Evolutionary conservation across 2,113 vertebrate genomes (phyloP), one percentile per base, ranked within the genome.

Genomic region (Prolemur simus): DNA sequence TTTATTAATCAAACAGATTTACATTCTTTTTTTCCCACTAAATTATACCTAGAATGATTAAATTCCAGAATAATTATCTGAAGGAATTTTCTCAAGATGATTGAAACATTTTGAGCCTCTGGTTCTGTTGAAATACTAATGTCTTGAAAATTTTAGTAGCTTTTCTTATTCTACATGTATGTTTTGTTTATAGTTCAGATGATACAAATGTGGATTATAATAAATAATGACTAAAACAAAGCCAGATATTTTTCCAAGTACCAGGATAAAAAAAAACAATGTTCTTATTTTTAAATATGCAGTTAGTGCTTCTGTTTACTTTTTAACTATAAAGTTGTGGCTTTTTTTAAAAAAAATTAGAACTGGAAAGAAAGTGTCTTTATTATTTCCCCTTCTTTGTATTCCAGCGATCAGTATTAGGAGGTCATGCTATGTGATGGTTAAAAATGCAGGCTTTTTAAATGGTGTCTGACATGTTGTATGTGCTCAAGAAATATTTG

Each of bases 1-100:
- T 58, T 91, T 95, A 86, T 96, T 97, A 60, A 25, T 96, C 86
- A 98, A 96, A 94, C 47, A 94, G 23, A 34, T 84, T 91, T 60
- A 29, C 54, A 89, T 63, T 76, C 23, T 54, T 92, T 11, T 96
- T 13, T 89, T 91, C 17, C 37, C 27, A 92, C 20, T 15, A 90
- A 74, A 39, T 34, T 45, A 94, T 84, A 82, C 2, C 11, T 81
- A 92, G 49, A 96, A 95, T 23, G 6, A 86, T 27, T 96, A 42
- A 87, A 68, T 9, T 76, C 20, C 66, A 73, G 45, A 89, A 87
- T 42, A 45, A 56, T 73, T 95, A 89, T 96, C 42, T 66, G 63
- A 95, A 64, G 21, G 23, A 85, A 91, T 64, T 82, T 87, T 77
- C 6, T 63, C 9, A 69, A 92, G 27, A 86, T 52, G 4, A 94